phyloP scores from a whole-genome alignment of 2,113 vertebrate species.

The Leptosomus discolor region DNA sequence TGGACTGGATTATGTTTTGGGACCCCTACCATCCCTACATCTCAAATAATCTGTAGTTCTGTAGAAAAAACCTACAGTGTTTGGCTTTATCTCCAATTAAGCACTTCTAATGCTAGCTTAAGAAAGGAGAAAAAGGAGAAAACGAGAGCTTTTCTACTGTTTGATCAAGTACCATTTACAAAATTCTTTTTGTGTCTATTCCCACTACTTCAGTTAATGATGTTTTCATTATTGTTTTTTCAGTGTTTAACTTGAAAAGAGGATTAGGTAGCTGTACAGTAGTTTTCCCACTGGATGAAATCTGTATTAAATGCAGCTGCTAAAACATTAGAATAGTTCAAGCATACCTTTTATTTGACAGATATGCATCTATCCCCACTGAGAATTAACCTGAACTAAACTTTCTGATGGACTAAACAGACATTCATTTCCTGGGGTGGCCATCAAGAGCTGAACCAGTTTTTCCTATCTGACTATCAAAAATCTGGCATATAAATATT shows the following conservation, averaged over 20 bases:
- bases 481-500: conserved; percentile 52
- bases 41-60: not conserved
- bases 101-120: not conserved
- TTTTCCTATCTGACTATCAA: not conserved
- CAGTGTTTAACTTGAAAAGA: conserved; percentile 35
- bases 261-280: conserved; percentile 69
- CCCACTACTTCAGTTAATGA: conserved; percentile 21
- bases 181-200: not conserved
- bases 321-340: conserved; percentile 67
- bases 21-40: not conserved
- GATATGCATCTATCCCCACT: conserved; percentile 66
- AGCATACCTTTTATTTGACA: conserved; percentile 72
- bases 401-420: conserved; percentile 75
- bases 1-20: not conserved
- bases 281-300: conserved; percentile 67
- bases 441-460: conserved; percentile 6
- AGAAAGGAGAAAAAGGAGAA: not conserved
- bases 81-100: not conserved
- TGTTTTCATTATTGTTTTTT: conserved; percentile 45
- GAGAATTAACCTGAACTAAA: conserved; percentile 72
- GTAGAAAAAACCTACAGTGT: not conserved
- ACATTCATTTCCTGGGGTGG: conserved; percentile 68
- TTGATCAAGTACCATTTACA: not conserved
- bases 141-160: not conserved
- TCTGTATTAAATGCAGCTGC: conserved; percentile 70